Percentiles rank a stretch among this genome's conserved stretches.
phyloP scores from a whole-genome alignment of 2,797 vertebrate species.

The Molossus molossus region DNA sequence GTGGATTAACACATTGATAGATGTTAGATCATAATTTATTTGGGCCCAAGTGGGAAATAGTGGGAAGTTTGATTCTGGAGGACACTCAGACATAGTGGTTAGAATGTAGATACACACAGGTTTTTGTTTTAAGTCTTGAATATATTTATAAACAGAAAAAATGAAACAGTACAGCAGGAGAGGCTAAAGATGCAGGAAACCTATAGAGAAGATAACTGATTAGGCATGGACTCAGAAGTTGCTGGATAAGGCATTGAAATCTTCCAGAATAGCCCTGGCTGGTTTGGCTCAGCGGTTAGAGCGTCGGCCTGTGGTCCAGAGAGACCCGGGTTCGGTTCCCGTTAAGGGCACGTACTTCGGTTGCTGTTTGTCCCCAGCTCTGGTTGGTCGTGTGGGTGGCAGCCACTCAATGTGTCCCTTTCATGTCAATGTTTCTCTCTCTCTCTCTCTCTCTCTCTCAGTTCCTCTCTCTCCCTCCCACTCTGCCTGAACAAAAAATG shows the following conservation, averaged over 20 bases:
- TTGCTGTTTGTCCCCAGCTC: too few species aligned
- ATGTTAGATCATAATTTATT: conserved; percentile 15
- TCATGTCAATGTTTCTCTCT: too few species aligned
- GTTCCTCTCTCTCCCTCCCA: too few species aligned
- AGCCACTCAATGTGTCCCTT: too few species aligned
- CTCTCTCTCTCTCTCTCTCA: too few species aligned
- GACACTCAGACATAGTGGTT: neutral
- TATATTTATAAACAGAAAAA: conserved; percentile 52
- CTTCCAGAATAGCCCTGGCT: neutral
- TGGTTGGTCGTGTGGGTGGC: too few species aligned
- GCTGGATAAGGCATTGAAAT: neutral
- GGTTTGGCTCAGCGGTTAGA: too few species aligned
- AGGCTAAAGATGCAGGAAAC: neutral
- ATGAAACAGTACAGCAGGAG: neutral
- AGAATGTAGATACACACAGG: neutral
- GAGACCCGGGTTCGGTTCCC: too few species aligned
- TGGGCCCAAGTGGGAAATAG: neutral
- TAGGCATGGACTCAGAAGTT: conserved; percentile 8
- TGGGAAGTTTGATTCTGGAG: conserved; percentile 39
- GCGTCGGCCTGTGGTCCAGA: too few species aligned
- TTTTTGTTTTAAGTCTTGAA: neutral
- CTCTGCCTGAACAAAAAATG: too few species aligned
- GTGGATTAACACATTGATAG: neutral
- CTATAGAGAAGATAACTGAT: neutral
- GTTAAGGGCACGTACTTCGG: too few species aligned